Conservation (phyloP, 2,797 vertebrate species). For the Molossus molossus region DNA sequence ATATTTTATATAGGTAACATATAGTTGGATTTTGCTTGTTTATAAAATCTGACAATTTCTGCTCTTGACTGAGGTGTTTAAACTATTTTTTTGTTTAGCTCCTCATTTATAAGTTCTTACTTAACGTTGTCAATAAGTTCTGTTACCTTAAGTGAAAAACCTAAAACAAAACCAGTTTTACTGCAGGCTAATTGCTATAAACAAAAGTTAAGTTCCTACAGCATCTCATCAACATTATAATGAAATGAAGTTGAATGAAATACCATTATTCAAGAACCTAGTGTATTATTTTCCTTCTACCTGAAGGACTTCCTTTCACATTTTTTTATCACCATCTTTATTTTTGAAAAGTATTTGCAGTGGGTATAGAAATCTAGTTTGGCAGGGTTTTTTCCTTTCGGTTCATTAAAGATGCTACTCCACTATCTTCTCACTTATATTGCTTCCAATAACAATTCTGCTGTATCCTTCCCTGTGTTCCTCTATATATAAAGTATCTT, state of each 20-base stretch:
- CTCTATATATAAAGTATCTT: not conserved
- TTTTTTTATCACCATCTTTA: not conserved
- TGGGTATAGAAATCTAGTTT: not conserved
- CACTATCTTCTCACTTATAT: not conserved
- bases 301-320: conserved; percentile 16
- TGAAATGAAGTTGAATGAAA: not conserved
- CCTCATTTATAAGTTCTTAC: not conserved
- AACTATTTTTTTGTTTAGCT: conserved; percentile 23
- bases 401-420: not conserved
- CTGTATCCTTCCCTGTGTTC: not conserved
- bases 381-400: not conserved
- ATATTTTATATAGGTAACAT: not conserved
- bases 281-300: conserved; percentile 9
- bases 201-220: not conserved
- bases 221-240: not conserved
- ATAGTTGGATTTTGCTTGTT: conserved; percentile 7
- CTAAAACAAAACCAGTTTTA: not conserved
- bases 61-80: not conserved
- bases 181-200: not conserved
- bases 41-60: not conserved
- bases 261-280: not conserved
- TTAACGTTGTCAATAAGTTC: not conserved
- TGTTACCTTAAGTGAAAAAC: not conserved
- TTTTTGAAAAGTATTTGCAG: not conserved
- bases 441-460: not conserved